Evolutionary conservation across 2,888 invertebrate species (phyloP).

Genomic region (Tethea ocularis): DNA sequence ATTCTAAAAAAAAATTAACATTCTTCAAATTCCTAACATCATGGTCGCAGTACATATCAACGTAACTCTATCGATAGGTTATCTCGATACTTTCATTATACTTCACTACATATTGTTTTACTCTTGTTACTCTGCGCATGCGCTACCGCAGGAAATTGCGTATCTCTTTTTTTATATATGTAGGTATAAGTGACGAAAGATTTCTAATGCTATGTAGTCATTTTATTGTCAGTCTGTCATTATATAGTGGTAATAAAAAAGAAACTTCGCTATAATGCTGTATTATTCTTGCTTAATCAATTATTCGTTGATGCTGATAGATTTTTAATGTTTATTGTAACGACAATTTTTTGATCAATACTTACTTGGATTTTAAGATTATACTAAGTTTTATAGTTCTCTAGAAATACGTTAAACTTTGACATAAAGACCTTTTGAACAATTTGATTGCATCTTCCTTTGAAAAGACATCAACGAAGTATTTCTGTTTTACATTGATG

Average conservation of each 20-base stretch:
- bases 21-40: not conserved
- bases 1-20: not conserved
- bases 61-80: slow-evolving; percentile 2
- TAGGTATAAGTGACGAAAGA: slow-evolving; percentile 34
- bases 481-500: not conserved
- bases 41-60: slow-evolving; percentile 2
- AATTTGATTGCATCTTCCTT: not conserved
- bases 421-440: not conserved
- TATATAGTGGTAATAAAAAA: slow-evolving; percentile 31
- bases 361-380: not conserved
- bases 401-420: not conserved
- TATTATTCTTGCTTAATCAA: slow-evolving; percentile 3
- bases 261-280: slow-evolving; percentile 31
- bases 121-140: slow-evolving; percentile 24
- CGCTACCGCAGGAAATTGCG: slow-evolving; percentile 42
- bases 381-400: not conserved
- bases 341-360: not conserved
- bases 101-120: slow-evolving; percentile 13
- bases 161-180: slow-evolving; percentile 27
- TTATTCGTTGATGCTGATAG: not conserved
- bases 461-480: not conserved
- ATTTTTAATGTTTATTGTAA: not conserved
- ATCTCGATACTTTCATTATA: slow-evolving; percentile 16
- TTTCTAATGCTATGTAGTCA: slow-evolving; percentile 23
- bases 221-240: slow-evolving; percentile 38